Evolutionary conservation across 2,888 invertebrate genomes (phyloP).

Genomic region (Mesorhabditis belari): DNA sequence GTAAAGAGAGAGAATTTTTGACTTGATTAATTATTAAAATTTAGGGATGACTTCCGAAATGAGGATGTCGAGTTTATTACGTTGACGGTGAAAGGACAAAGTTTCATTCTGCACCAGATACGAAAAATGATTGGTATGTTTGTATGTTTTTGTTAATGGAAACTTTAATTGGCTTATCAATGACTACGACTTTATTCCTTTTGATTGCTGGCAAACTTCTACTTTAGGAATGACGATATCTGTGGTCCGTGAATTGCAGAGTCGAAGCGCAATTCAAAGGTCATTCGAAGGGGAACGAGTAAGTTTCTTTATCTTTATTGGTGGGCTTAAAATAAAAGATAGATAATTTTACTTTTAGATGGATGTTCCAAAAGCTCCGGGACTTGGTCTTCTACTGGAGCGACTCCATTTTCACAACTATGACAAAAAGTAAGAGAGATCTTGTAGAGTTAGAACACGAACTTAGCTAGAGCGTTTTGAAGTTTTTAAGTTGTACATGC

Average conservation of each 20-base stretch:
- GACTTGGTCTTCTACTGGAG: constrained; percentile 83
- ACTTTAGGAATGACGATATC: constrained; percentile 70
- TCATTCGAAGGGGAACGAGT: constrained; percentile 63
- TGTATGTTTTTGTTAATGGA: neutral
- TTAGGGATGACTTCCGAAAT: constrained; percentile 55
- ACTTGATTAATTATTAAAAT: neutral
- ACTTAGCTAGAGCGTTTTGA: neutral
- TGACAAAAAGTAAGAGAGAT: constrained; percentile 37
- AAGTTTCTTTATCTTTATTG: neutral
- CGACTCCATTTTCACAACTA: constrained; percentile 61
- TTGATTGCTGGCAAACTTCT: too few species aligned
- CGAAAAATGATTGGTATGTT: constrained; percentile 76
- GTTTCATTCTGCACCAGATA: constrained; percentile 98
- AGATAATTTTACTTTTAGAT: constrained; percentile 56
- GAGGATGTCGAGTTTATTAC: constrained; percentile 76
- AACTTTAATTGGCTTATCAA: too few species aligned
- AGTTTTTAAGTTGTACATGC: too few species aligned
- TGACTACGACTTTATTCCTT: too few species aligned
- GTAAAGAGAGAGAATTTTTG: constrained; percentile 53
- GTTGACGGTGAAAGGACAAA: constrained; percentile 81
- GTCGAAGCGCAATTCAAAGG: constrained; percentile 62
- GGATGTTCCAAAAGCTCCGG: constrained; percentile 88
- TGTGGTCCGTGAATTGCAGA: constrained; percentile 69
- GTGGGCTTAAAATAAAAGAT: too few species aligned
- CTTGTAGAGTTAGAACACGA: too few species aligned